Percentiles rank a stretch among this genome's conserved stretches.
phyloP scores from a whole-genome alignment of 2,888 invertebrate genomes.

The Archaeoteleia sp. region DNA sequence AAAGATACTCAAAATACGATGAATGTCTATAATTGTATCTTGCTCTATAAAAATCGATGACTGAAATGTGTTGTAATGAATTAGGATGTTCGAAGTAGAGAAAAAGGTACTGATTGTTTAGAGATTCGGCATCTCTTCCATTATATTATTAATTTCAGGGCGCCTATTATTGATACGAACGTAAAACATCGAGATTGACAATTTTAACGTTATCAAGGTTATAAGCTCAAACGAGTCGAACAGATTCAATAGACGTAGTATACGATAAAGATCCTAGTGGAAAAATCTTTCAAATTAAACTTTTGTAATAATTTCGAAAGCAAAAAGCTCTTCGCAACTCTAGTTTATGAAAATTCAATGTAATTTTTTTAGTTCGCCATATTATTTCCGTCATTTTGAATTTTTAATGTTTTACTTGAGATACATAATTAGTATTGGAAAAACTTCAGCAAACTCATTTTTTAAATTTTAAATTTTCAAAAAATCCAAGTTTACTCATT shows the following conservation, averaged over 20 bases:
- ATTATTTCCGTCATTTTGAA: too few relatives aligned
- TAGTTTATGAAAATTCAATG: too few relatives aligned
- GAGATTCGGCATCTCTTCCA: neutral
- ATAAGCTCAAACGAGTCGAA: constrained; percentile 1
- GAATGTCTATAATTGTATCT: neutral
- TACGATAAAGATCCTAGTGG: constrained; percentile 1
- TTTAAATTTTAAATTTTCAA: too few relatives aligned
- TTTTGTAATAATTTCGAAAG: too few relatives aligned
- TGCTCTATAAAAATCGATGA: neutral
- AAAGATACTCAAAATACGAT: neutral
- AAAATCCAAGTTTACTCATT: too few relatives aligned
- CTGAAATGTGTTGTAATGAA: neutral
- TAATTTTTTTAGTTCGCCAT: too few relatives aligned
- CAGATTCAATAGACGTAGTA: neutral
- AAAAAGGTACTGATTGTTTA: neutral
- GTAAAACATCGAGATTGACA: neutral
- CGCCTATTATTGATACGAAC: neutral
- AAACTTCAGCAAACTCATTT: too few relatives aligned
- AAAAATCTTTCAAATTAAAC: constrained; percentile 11
- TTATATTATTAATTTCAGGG: neutral
- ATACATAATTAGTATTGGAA: too few relatives aligned
- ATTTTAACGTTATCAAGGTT: constrained; percentile 1
- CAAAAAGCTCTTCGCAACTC: too few relatives aligned
- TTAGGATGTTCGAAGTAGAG: neutral
- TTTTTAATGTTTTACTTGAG: too few relatives aligned